Base-by-base conservation (phyloP, 2,113 vertebrate genomes). In the Acrocephalus kingi region DNA sequence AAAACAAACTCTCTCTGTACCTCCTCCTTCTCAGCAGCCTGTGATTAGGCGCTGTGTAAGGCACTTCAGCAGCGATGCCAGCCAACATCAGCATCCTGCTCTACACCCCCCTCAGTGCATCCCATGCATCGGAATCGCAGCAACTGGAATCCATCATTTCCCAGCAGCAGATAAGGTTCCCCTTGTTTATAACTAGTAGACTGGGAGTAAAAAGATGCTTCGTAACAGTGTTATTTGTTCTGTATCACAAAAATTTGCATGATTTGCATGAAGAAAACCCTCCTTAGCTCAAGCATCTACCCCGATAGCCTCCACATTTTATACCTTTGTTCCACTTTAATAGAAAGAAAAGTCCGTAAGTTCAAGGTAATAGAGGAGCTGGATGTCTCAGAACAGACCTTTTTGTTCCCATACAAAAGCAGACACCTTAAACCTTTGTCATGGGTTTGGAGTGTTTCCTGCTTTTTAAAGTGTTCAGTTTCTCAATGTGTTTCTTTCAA, bases 1-100 rank as follows among this genome's bases (percentile, higher is more conserved):
- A 95, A 93, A 96, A 84, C 86, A 83, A 89, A 69, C 31, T 89
- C 62, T 89, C 39, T 63, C 24, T 0, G 0, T 33, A 9, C 58
- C 73, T 83, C 51, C 66, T 92, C 48, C 92, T 88, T 41, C 76
- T 86, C 76, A 96, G 89, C 62, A 89, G 83, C 86, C 20, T 45
- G 84, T 85, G 87, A 94, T 90, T 62, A 95, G 80, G 67, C 0
- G 1, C 92, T 90, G 84, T 1, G 0, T 62, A 33, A 89, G 85
- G 81, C 37, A 58, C 52, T 93, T 94, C 66, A 92, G 62, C 68
- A 43, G 46, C 18, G 4, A 39, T 95, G 83, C 54, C 72, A 79
- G 73, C 82, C 78, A 91, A 28, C 62, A 83, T 31, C 88, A 84
- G 85, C 85, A 67, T 9, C 5, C 22, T 91, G 75, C 62, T 69